Evolutionary conservation across 2,888 invertebrate species (phyloP), one percentile per base, ranked within the genome.

Genomic region (Frankliniella fusca): DNA sequence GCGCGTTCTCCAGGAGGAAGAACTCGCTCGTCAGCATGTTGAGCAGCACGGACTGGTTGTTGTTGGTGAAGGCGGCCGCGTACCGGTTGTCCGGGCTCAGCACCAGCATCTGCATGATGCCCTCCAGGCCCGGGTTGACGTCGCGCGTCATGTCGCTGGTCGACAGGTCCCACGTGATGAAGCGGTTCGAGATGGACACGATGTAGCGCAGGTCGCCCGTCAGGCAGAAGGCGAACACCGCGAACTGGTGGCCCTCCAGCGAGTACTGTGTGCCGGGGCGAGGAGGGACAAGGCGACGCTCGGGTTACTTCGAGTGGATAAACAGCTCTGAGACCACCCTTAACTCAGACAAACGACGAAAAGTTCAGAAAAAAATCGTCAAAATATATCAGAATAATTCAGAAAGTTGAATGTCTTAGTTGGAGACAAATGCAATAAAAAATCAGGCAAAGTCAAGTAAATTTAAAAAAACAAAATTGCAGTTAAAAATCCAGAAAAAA

Each of bases 161-260:
- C 48, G 96, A 94, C 49, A 99, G 88, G 89, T 99, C 98, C 94
- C 98, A 99, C 54, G 98, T 98, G 85, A 99, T 97, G 85, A 99
- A 97, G 85, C 96, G 92, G 86, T 98, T 99, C 3, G 98, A 98
- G 85, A 98, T 97, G 3, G 98, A 97, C 0, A 99, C 96, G 84
- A 99, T 94, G 88, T 97, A 97, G 48, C 97, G 93, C 86, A 93
- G 94, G 88, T 98, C 97, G 0, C 95, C 94, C 11, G 97, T 97
- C 48, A 98, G 88, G 18, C 94, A 93, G 87, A 97, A 96, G 1
- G 94, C 96, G 88, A 98, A 98, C 0, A 98, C 97, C 0, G 98
- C 99, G 87, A 99, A 99, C 87, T 97, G 97, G 88, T 99, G 99
- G 0, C 98, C 99, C 90, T 99, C 99, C 80, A 99, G 89, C 0